Conservation (phyloP, 2,888 invertebrate genomes). For the Idaea dimidiata region DNA sequence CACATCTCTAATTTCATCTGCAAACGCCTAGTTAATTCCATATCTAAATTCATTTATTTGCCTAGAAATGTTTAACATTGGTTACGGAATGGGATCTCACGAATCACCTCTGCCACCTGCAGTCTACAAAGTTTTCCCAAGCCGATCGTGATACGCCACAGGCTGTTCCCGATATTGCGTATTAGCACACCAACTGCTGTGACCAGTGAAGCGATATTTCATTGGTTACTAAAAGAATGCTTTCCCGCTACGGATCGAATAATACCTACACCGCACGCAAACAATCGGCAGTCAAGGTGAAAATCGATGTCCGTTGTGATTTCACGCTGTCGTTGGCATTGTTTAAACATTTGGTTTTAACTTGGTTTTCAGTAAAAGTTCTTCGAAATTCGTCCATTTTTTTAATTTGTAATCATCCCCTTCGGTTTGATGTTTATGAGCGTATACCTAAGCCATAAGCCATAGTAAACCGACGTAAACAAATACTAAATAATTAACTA, state of each 20-base stretch:
- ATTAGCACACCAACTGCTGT: conserved; percentile 37
- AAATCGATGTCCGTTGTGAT: conserved; percentile 63
- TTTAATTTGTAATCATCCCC: no score
- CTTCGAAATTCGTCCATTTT: neutral
- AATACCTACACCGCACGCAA: conserved; percentile 47
- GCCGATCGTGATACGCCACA: conserved; percentile 21
- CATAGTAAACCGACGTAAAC: no score
- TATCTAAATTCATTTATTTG: conserved; percentile 21
- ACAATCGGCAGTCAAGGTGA: conserved; percentile 63
- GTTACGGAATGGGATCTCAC: conserved; percentile 15
- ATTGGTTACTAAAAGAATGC: conserved; percentile 37
- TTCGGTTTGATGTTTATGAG: no score
- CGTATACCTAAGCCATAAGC: no score
- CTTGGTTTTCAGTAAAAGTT: neutral
- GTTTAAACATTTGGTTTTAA: conserved; percentile 13
- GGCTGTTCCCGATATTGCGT: conserved; percentile 24
- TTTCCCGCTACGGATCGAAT: conserved; percentile 55
- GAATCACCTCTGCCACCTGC: conserved; percentile 17
- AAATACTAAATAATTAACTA: no score
- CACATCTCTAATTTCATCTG: conserved; percentile 68
- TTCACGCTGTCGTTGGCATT: conserved; percentile 54
- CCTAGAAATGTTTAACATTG: conserved; percentile 2
- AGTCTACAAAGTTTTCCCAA: conserved; percentile 21
- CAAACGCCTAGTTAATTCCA: conserved; percentile 34
- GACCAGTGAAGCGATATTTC: conserved; percentile 45